Percentiles rank a stretch among this genome's conserved stretches.
These are phyloP conservation scores for Drosophila eohydei DNA, from an alignment of 2,888 invertebrate species.

Conservation along the genomic window DNA sequence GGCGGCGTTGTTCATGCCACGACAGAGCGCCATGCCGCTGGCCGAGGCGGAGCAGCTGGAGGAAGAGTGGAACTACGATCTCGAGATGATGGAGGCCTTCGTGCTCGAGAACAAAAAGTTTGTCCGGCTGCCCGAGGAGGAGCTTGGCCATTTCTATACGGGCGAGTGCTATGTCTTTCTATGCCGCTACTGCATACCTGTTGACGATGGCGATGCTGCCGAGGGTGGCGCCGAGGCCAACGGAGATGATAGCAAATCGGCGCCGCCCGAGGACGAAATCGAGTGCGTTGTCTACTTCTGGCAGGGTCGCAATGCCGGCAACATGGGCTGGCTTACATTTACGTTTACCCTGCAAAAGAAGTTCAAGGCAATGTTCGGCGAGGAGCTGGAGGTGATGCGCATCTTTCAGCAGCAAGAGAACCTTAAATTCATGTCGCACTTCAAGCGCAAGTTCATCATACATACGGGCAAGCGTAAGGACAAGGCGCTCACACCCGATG, in stretches of 20 bases:
- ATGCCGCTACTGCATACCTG: constrained; percentile 96
- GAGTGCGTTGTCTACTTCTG: constrained; percentile 99
- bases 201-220: constrained; percentile 76
- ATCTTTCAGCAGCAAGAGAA: constrained; percentile 99
- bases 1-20: constrained; percentile 96
- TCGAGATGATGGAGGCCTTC: constrained; percentile 98
- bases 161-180: constrained; percentile 99
- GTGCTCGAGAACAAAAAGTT: constrained; percentile 98
- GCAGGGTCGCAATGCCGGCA: constrained; percentile 98
- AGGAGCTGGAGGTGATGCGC: constrained; percentile 96
- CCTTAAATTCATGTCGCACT: constrained; percentile 98
- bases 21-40: constrained; percentile 94
- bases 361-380: constrained; percentile 94
- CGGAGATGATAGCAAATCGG: constrained; percentile 68
- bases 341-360: constrained; percentile 98
- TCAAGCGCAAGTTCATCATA: constrained; percentile 97
- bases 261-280: constrained; percentile 86
- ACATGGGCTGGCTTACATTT: constrained; percentile 99
- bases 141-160: constrained; percentile 95
- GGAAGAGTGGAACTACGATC: constrained; percentile 99
- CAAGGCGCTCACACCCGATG: constrained; percentile 82
- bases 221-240: constrained; percentile 15
- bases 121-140: constrained; percentile 97
- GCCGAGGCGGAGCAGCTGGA: constrained; percentile 94
- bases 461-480: constrained; percentile 93